A percentile compares a stretch with the other conserved stretches of the same genome.
These are phyloP conservation scores for Dynastes grantii DNA, from an alignment of 2,888 invertebrate genomes.

Conservation along the genomic window DNA sequence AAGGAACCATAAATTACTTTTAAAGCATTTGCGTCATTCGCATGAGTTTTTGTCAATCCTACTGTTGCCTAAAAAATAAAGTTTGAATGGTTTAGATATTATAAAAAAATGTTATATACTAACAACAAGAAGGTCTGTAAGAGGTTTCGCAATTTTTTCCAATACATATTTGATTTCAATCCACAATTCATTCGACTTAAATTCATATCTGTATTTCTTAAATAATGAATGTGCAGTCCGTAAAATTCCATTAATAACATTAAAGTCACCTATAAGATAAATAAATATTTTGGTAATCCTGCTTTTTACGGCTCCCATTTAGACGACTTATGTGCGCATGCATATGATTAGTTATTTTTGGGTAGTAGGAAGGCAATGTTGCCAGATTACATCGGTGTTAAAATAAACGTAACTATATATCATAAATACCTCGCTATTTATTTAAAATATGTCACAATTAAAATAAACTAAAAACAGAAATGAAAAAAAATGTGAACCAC, in stretches of 20 bases:
- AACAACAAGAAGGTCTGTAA: slow-evolving; percentile 93
- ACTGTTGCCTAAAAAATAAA: slow-evolving; percentile 81
- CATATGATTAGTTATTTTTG: too few species aligned
- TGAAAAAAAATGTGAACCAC: too few species aligned
- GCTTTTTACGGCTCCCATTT: too few species aligned
- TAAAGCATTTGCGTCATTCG: slow-evolving; percentile 85
- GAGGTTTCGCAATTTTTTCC: slow-evolving; percentile 92
- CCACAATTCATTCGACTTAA: slow-evolving; percentile 96
- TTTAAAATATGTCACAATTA: too few species aligned
- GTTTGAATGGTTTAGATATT: not conserved
- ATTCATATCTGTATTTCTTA: slow-evolving; percentile 95
- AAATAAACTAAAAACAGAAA: too few species aligned
- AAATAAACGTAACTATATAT: too few species aligned
- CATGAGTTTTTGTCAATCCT: slow-evolving; percentile 84
- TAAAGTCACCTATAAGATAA: slow-evolving; percentile 84
- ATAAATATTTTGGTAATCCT: not conserved
- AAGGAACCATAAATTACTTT: slow-evolving; percentile 92
- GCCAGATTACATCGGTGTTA: too few species aligned
- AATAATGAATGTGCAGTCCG: slow-evolving; percentile 97
- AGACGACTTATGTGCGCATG: too few species aligned
- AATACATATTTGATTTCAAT: slow-evolving; percentile 97
- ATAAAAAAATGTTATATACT: slow-evolving; percentile 60
- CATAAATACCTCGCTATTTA: too few species aligned
- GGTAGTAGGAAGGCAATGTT: too few species aligned
- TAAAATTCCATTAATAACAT: slow-evolving; percentile 94